Evolutionary conservation across 2,113 vertebrate species (phyloP).

Genomic region (Accipiter virgatus): DNA sequence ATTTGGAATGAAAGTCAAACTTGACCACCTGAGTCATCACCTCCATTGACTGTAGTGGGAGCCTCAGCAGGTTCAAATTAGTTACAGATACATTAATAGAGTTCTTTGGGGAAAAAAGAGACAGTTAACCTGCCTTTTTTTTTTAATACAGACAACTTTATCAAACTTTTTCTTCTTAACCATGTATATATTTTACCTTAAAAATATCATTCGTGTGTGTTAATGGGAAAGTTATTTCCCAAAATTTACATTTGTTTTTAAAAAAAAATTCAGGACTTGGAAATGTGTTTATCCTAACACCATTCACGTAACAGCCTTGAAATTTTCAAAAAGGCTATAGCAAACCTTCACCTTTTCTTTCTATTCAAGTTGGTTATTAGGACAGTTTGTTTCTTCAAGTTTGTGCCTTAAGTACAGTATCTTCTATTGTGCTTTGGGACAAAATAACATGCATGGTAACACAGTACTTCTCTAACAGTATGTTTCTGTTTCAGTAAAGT

Average conservation of each 20-base stretch:
- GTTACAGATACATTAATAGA: not conserved
- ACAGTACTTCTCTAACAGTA: not conserved
- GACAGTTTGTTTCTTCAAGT: not conserved
- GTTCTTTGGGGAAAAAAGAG: not conserved
- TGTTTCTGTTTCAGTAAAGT: not conserved
- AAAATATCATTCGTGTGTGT: not conserved
- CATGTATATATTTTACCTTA: not conserved
- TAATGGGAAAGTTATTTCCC: not conserved
- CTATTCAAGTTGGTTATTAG: not conserved
- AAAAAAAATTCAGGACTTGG: not conserved
- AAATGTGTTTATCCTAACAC: not conserved
- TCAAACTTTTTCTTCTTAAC: not conserved
- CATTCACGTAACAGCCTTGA: not conserved
- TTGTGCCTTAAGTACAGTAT: not conserved
- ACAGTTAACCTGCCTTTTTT: not conserved
- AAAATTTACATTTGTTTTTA: not conserved
- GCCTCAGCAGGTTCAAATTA: not conserved
- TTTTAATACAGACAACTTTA: not conserved
- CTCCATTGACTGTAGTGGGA: not conserved
- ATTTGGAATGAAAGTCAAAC: not conserved
- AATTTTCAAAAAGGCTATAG: not conserved
- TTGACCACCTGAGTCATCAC: not conserved
- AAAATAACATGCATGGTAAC: not conserved
- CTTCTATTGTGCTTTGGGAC: not conserved
- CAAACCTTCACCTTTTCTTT: not conserved